Evolutionary conservation across 2,888 invertebrate species (phyloP), one percentile per base, ranked within the genome.

Genomic region (Drosophila putrida): DNA sequence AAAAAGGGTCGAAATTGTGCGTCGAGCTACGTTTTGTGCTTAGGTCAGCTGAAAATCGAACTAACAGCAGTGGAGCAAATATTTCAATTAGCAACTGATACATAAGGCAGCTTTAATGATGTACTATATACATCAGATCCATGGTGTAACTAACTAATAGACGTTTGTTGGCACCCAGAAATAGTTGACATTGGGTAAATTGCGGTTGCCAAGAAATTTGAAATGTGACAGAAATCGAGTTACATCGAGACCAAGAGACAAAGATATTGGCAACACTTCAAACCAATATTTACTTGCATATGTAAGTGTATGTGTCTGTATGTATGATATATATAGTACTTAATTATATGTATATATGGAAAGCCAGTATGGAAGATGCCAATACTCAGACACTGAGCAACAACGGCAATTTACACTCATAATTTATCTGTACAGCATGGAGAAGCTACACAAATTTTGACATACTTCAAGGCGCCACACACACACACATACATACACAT

Each of bases 321-420:
- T 38, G 51, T 46, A 20, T 28, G 25, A 44, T 20, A 20, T 20
- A n/a, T n/a, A n/a, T n/a, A n/a, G n/a, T n/a, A n/a, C 13, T 11
- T 49, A 6, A 25, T 1, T 44, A 4, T 33, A 15, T 20, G 6
- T 15, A 2, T 49, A 33, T 55, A 33, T 33, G 31, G n/a, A n/a
- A 39, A 54, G 41, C 10, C 28, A 54, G 49, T 46, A 44, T 39
- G 44, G 15, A 28, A 55, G 65, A 46, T 68, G 68, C 61, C 62
- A 72, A 76, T 72, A 69, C 76, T 67, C 72, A 72, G 68, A 76
- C 72, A 76, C 68, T 55, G 43, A 72, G 82, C 76, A 72, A 71
- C 70, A 69, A 58, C 61, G 77, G 74, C 73, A 65, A 69, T 76
- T 66, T 79, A 75, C 78, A 75, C 80, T 85, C 85, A 83, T 82